Percentiles rank a stretch among this genome's conserved stretches.
Evolutionary conservation across 2,113 vertebrate species (phyloP).

Genomic region (Sinocyclocheilus maitianheensis): DNA sequence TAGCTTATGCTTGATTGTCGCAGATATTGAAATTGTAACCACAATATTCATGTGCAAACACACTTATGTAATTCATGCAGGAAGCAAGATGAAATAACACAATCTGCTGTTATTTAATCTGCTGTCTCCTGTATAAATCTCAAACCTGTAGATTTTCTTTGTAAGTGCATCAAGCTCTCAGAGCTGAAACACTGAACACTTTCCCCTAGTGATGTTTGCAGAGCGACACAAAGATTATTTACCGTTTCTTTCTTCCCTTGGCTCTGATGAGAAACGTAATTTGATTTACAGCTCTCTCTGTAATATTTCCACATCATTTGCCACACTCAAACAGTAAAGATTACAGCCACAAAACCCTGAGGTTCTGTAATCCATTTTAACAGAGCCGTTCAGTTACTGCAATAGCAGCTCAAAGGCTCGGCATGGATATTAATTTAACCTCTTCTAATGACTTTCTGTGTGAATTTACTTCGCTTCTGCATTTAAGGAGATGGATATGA

Average conservation of each 20-base stretch:
- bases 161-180: neutral
- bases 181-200: neutral
- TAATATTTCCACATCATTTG: constrained; percentile 43
- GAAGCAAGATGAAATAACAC: neutral
- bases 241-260: constrained; percentile 13
- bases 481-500: constrained; percentile 5
- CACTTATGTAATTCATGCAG: neutral
- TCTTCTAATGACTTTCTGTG: constrained; percentile 30
- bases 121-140: neutral
- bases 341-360: constrained; percentile 27
- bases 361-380: constrained; percentile 41
- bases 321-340: constrained; percentile 35
- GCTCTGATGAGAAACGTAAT: constrained; percentile 3
- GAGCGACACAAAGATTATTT: constrained; percentile 5
- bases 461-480: constrained; percentile 13
- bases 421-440: constrained; percentile 16
- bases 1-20: neutral
- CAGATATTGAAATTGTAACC: neutral
- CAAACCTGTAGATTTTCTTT: neutral
- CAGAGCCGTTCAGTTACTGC: neutral
- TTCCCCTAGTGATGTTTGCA: constrained; percentile 2
- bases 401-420: constrained; percentile 20
- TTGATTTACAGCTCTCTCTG: constrained; percentile 19
- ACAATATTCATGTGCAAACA: neutral
- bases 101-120: constrained; percentile 5